Conservation (phyloP, 53 echinoderm and acorn worm genomes). For the Holothuria leucospilota region DNA sequence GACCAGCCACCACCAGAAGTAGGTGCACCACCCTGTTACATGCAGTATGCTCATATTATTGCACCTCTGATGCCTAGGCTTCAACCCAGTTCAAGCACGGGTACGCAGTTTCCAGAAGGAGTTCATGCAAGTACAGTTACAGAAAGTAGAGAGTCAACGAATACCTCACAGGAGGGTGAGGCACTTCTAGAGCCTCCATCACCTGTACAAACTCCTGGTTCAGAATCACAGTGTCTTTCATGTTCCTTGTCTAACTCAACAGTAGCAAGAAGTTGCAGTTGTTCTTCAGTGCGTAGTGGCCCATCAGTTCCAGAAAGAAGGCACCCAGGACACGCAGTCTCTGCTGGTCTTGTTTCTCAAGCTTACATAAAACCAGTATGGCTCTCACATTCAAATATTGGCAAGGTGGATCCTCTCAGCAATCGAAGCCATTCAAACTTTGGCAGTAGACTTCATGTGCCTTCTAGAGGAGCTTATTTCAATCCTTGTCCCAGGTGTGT, state of each 20-base stretch:
- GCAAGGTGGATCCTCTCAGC: not conserved
- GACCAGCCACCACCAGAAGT: conserved; percentile 46
- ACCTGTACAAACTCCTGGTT: not conserved
- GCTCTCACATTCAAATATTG: not conserved
- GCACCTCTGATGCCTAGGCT: conserved; percentile 40
- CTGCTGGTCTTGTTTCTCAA: not conserved
- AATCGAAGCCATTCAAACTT: not conserved
- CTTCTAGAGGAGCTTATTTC: conserved; percentile 33
- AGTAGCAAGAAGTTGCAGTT: conserved; percentile 2
- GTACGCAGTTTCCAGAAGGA: conserved; percentile 39
- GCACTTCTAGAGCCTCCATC: conserved; percentile 4
- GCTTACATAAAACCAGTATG: not conserved
- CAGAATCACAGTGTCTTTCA: conserved; percentile 47
- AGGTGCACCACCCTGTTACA: conserved; percentile 41
- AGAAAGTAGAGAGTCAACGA: not conserved
- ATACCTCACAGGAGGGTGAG: not conserved
- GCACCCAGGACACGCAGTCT: conserved; percentile 2
- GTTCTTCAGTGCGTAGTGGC: conserved; percentile 5
- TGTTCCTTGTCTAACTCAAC: conserved; percentile 13
- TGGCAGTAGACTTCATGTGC: conserved; percentile 27
- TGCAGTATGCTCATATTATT: conserved; percentile 41
- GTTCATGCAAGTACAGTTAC: not conserved
- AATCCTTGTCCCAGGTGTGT: conserved; percentile 46
- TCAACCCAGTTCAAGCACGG: conserved; percentile 10
- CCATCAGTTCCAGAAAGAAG: not conserved